Evolutionary conservation across 2,113 vertebrate genomes (phyloP).

Genomic region (Octodon degus): DNA sequence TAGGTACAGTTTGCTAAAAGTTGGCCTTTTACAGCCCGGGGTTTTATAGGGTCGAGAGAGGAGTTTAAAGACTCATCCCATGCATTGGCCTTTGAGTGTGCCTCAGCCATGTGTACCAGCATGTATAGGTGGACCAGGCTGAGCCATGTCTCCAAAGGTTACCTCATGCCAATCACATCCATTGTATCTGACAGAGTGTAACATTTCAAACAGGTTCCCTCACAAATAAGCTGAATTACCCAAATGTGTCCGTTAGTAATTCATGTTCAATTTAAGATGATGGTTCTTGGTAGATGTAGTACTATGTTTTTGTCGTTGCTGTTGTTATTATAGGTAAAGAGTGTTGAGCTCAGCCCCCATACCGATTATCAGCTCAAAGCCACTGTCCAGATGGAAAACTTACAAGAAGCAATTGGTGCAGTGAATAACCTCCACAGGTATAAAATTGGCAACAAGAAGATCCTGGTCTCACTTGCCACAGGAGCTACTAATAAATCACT

Average conservation of each 20-base stretch:
- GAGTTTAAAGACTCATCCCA: neutral
- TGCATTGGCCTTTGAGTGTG: neutral
- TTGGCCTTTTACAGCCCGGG: neutral
- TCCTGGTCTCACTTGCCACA: constrained; percentile 95
- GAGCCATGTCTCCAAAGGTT: neutral
- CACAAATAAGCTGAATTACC: neutral
- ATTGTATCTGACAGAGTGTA: neutral
- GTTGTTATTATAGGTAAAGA: constrained; percentile 87
- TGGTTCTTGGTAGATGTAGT: neutral
- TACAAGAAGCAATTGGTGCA: constrained; percentile 95
- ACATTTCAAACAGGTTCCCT: neutral
- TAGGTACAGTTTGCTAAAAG: neutral
- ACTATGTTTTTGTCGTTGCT: neutral
- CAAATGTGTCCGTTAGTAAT: neutral
- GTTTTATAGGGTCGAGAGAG: constrained; percentile 15
- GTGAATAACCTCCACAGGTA: constrained; percentile 94
- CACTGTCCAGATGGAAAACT: constrained; percentile 93
- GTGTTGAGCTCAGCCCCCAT: constrained; percentile 95
- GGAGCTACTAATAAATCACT: constrained; percentile 93
- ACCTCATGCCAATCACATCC: neutral
- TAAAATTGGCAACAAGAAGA: constrained; percentile 96
- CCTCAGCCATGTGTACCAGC: neutral
- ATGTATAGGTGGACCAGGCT: neutral
- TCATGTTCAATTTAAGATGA: neutral
- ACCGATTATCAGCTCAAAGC: constrained; percentile 98